Percentiles rank a stretch among this genome's conserved stretches.
Evolutionary conservation across 1,140 invertebrate species (phyloP).

Genomic region (Scaptomyza graminum): DNA sequence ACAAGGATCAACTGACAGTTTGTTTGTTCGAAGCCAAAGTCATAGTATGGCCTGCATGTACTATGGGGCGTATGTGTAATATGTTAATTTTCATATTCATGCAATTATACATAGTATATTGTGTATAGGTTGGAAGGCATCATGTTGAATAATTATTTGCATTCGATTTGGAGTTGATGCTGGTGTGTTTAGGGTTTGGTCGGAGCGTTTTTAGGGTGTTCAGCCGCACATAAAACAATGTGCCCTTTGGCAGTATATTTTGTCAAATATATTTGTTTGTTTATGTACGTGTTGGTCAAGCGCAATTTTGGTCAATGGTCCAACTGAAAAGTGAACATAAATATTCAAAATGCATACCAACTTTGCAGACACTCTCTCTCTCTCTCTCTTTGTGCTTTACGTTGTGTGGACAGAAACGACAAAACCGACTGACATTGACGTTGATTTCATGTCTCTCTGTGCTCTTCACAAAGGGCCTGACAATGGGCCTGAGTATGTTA

Average conservation of each 20-base stretch:
- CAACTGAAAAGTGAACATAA: conserved; percentile 47
- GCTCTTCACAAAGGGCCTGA: conserved; percentile 23
- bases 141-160: conserved; percentile 65
- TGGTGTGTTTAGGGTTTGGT: not conserved
- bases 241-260: conserved; percentile 1
- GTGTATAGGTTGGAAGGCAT: conserved; percentile 27
- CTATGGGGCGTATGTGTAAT: conserved; percentile 45
- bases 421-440: conserved; percentile 41
- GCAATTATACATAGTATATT: conserved; percentile 44
- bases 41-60: not conserved
- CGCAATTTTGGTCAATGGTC: not conserved
- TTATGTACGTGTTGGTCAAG: conserved; percentile 25
- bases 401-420: conserved; percentile 7
- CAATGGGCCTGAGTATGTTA: conserved; percentile 14
- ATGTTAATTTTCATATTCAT: conserved; percentile 59
- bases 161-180: conserved; percentile 39
- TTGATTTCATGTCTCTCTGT: conserved; percentile 36
- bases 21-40: conserved; percentile 14
- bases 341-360: conserved; percentile 67
- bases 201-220: not conserved
- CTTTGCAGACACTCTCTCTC: conserved; percentile 1
- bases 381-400: not conserved
- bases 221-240: not conserved
- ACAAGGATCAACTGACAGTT: conserved; percentile 21
- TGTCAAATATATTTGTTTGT: not conserved